These are phyloP conservation scores for Uropsilus gracilis DNA, from an alignment of 2,113 vertebrate species.

Conservation along the genomic window DNA sequence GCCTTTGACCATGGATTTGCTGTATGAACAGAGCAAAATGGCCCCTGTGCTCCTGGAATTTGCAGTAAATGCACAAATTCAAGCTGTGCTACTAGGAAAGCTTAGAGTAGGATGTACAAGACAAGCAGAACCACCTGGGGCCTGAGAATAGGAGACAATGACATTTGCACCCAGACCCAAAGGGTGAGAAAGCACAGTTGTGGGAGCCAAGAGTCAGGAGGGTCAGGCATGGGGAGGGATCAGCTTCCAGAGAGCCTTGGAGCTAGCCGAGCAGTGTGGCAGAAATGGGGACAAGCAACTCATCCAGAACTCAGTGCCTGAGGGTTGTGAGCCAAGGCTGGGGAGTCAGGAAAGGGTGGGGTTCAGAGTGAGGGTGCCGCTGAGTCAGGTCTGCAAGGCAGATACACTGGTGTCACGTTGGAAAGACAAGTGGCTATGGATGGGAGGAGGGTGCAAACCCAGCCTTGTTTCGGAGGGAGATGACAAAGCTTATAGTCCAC, in stretches of 20 bases:
- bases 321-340: background rate
- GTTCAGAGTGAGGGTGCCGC: background rate
- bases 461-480: background rate
- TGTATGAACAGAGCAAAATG: background rate
- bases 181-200: background rate
- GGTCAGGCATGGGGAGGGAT: background rate
- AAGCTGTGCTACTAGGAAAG: background rate
- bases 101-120: background rate
- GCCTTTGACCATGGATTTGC: background rate
- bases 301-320: too few relatives aligned
- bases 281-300: background rate
- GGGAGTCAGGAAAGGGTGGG: background rate
- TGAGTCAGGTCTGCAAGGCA: too few relatives aligned
- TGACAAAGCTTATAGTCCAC: background rate
- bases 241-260: background rate
- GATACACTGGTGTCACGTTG: too few relatives aligned
- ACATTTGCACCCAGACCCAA: background rate
- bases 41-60: background rate
- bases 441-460: background rate
- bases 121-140: background rate
- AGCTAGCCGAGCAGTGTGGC: background rate
- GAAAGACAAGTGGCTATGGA: background rate
- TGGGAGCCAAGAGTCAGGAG: background rate
- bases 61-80: background rate
- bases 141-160: rapidly evolving